A percentile compares a stretch with the other conserved stretches of the same genome.
These are phyloP conservation scores for Hemiscyllium ocellatum DNA, from an alignment of 2,113 vertebrate species.

Conservation along the genomic window DNA sequence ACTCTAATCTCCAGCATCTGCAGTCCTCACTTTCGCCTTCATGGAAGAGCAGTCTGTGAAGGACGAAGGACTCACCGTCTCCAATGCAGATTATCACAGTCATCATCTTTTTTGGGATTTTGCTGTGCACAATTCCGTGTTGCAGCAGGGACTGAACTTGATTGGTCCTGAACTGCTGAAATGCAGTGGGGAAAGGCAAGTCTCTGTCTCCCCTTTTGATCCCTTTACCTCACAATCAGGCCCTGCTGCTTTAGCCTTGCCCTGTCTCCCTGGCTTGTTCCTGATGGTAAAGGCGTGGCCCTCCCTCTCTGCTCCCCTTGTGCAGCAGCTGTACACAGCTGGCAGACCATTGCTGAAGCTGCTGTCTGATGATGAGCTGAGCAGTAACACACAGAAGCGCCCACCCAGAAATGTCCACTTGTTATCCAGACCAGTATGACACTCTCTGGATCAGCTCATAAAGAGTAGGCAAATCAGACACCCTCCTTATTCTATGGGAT, in stretches of 20 bases:
- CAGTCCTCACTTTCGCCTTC: no score
- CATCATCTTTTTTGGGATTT: not conserved
- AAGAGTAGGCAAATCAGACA: not conserved
- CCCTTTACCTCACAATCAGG: not conserved
- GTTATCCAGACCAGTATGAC: not conserved
- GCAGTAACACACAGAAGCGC: not conserved
- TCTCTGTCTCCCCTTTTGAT: not conserved
- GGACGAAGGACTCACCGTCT: no score
- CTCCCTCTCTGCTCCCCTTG: not conserved
- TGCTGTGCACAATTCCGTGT: not conserved
- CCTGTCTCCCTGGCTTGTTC: not conserved
- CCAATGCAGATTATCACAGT: not conserved
- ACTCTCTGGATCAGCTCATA: not conserved
- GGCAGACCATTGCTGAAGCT: not conserved
- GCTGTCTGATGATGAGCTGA: not conserved
- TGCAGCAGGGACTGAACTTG: not conserved
- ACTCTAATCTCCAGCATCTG: no score
- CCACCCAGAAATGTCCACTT: not conserved
- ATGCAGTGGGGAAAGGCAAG: not conserved
- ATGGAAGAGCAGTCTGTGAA: not conserved
- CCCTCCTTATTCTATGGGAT: not conserved
- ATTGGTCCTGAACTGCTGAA: not conserved
- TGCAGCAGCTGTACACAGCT: not conserved
- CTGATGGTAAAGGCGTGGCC: not conserved
- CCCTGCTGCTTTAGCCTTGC: not conserved